Conservation (phyloP, 2,888 invertebrate species). For the Dryococelus australis region DNA sequence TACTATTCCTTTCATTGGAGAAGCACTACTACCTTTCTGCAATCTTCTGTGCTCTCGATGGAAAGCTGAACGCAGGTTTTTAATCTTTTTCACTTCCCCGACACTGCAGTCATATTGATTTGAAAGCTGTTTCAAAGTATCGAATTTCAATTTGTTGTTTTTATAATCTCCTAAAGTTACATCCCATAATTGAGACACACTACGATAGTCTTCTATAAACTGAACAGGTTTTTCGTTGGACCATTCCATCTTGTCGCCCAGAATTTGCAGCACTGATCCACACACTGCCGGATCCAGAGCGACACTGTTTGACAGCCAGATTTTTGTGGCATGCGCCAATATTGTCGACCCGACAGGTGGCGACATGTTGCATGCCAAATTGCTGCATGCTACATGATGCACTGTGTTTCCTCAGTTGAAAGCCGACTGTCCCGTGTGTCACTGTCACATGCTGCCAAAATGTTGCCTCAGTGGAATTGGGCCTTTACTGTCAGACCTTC, state of each 20-base stretch:
- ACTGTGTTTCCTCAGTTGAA: background rate
- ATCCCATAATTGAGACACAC: slow-evolving; percentile 18
- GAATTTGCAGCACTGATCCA: slow-evolving; percentile 12
- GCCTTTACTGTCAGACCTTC: too few species aligned
- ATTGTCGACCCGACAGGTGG: background rate
- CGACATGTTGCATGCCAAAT: background rate
- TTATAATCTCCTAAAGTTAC: slow-evolving; percentile 9
- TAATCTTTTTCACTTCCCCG: slow-evolving; percentile 27
- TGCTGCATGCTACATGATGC: background rate
- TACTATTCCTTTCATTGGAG: background rate
- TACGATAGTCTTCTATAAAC: slow-evolving; percentile 19
- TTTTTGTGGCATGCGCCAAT: background rate
- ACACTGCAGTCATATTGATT: background rate
- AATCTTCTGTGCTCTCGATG: background rate
- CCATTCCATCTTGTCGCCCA: slow-evolving; percentile 13
- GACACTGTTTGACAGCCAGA: background rate
- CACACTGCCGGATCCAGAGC: background rate
- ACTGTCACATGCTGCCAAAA: background rate
- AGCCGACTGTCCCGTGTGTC: background rate
- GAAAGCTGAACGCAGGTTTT: background rate
- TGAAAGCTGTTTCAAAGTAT: slow-evolving; percentile 12
- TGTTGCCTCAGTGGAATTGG: background rate
- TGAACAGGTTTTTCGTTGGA: background rate
- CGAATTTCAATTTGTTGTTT: background rate
- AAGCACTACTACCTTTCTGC: background rate